Evolutionary conservation across 2,888 invertebrate species (phyloP).

Genomic region (Frankliniella fusca): DNA sequence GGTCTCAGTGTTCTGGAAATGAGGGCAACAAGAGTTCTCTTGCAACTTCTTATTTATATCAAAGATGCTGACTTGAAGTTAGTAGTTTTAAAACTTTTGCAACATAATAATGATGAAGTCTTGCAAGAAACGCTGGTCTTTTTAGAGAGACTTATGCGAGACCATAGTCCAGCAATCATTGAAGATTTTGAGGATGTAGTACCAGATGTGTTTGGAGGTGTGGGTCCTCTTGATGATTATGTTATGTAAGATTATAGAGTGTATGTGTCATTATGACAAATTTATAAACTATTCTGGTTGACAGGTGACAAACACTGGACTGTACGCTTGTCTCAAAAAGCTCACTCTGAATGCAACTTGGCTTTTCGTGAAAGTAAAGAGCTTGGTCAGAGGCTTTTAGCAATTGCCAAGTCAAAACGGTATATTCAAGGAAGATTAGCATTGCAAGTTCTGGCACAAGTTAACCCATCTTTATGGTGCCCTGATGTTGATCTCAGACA

Average conservation of each 20-base stretch:
- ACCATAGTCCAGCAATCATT: background rate
- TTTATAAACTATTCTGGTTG: background rate
- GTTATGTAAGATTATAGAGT: background rate
- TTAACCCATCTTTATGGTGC: background rate
- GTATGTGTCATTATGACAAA: background rate
- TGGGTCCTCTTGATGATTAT: background rate
- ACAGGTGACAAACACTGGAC: background rate
- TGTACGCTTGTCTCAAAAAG: background rate
- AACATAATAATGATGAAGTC: background rate
- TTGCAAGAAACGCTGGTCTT: background rate
- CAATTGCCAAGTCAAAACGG: background rate
- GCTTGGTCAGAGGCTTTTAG: background rate
- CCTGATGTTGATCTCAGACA: background rate
- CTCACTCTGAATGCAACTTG: background rate
- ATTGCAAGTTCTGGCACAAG: background rate
- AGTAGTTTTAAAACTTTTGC: slow-evolving; percentile 40
- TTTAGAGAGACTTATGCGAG: background rate
- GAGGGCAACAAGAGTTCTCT: background rate
- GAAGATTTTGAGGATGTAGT: background rate
- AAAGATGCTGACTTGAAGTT: slow-evolving; percentile 35
- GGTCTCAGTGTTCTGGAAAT: background rate
- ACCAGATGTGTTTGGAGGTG: background rate
- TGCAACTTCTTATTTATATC: background rate
- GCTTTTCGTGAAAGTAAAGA: background rate
- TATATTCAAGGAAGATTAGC: background rate